A percentile compares a stretch with the other conserved stretches of the same genome.
These are phyloP conservation scores for Synergus laeviventris DNA, from an alignment of 2,888 invertebrate species.

Conservation along the genomic window DNA sequence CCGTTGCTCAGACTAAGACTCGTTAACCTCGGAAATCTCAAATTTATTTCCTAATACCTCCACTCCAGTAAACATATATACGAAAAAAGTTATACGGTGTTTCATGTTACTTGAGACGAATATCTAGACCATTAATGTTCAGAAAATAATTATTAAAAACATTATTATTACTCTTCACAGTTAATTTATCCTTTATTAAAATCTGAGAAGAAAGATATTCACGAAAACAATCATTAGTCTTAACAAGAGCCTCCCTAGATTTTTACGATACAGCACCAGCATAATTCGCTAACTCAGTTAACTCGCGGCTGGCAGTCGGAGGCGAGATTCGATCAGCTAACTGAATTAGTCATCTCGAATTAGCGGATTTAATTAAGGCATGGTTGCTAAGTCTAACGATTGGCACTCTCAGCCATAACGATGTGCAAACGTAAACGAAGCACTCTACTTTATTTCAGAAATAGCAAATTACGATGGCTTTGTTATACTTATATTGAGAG, in stretches of 20 bases:
- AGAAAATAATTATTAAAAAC: background rate
- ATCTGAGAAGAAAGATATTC: background rate
- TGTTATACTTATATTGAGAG: background rate
- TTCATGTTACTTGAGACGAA: slow-evolving; percentile 14
- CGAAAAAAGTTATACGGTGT: slow-evolving; percentile 10
- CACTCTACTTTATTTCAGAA: slow-evolving; percentile 8
- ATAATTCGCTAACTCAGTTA: slow-evolving; percentile 57
- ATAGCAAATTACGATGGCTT: slow-evolving; percentile 3
- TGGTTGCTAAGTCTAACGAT: slow-evolving; percentile 50
- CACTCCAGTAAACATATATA: background rate
- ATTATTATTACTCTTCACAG: background rate
- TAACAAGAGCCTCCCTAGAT: slow-evolving; percentile 47
- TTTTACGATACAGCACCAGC: slow-evolving; percentile 50
- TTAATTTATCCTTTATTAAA: background rate
- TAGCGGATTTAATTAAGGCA: slow-evolving; percentile 54
- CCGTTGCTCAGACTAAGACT: slow-evolving; percentile 62
- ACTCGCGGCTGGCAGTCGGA: slow-evolving; percentile 53
- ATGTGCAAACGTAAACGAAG: slow-evolving; percentile 29
- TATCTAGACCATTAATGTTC: background rate
- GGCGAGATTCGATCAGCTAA: slow-evolving; percentile 58
- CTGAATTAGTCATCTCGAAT: slow-evolving; percentile 63
- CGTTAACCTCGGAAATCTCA: slow-evolving; percentile 67
- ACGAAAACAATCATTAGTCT: slow-evolving; percentile 30
- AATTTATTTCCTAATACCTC: slow-evolving; percentile 34
- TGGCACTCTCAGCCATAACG: slow-evolving; percentile 43